phyloP scores from a whole-genome alignment of 2,113 vertebrate species.

The Myrmophylax atrothorax region DNA sequence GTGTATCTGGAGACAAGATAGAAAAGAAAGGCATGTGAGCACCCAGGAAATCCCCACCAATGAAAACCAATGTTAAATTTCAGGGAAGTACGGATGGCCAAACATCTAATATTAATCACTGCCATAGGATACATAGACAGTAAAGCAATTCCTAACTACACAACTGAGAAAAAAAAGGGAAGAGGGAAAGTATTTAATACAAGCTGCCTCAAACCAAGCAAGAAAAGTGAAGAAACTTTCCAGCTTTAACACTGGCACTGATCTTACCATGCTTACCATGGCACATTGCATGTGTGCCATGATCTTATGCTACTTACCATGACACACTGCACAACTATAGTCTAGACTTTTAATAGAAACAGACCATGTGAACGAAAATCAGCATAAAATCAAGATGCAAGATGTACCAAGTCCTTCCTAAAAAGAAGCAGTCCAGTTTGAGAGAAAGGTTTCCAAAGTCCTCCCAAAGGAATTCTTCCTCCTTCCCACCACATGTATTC shows the following conservation, averaged over 20 bases:
- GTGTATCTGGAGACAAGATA: background rate
- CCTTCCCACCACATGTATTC: background rate
- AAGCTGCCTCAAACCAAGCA: background rate
- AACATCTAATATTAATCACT: background rate
- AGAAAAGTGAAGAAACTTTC: background rate
- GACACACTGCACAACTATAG: conserved; percentile 9
- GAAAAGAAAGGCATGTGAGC: background rate
- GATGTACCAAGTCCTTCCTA: conserved; percentile 15
- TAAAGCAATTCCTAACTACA: background rate
- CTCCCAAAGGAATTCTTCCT: background rate
- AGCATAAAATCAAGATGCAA: conserved; percentile 38
- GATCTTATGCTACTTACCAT: conserved; percentile 12
- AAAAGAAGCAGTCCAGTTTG: background rate
- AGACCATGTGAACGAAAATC: conserved; percentile 47
- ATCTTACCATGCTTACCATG: conserved; percentile 30
- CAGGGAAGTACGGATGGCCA: background rate
- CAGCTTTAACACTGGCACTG: conserved; percentile 40
- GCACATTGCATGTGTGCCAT: background rate
- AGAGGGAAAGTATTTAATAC: background rate
- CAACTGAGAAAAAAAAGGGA: background rate
- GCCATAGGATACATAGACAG: background rate
- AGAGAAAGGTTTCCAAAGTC: background rate
- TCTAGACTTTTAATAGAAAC: conserved; percentile 25
- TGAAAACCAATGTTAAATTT: background rate
- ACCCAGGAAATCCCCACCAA: background rate